phyloP scores from a whole-genome alignment of 30 jellyfish, hydroid and myxozoan species.

The Hydractinia echinata region DNA sequence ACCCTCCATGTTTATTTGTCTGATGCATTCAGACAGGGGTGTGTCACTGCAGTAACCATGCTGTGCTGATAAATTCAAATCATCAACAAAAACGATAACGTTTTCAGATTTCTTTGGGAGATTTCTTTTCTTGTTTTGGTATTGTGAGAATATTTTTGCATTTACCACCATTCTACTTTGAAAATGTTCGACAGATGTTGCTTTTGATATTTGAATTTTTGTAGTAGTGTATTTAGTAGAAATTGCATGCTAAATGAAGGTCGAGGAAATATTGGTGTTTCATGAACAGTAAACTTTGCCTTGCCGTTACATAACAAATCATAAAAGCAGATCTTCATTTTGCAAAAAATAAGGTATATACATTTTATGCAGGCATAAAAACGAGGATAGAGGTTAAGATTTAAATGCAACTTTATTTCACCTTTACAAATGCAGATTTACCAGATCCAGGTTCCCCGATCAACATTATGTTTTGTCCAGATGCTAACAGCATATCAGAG shows the following conservation, averaged over 20 bases:
- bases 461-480: constrained; percentile 43
- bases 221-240: constrained; percentile 8
- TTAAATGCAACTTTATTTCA: background rate
- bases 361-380: too few relatives aligned
- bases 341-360: too few relatives aligned
- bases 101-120: constrained; percentile 28
- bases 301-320: too few relatives aligned
- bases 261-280: too few relatives aligned
- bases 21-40: constrained; percentile 56
- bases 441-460: constrained; percentile 72
- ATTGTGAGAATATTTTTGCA: background rate
- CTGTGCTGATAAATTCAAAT: constrained; percentile 33
- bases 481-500: constrained; percentile 49
- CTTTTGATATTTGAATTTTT: constrained; percentile 20
- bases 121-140: background rate
- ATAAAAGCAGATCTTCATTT: too few relatives aligned
- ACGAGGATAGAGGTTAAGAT: too few relatives aligned
- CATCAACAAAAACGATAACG: constrained; percentile 54
- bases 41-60: background rate
- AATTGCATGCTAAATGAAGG: constrained; percentile 21
- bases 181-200: constrained; percentile 24
- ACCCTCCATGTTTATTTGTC: constrained; percentile 70
- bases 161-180: constrained; percentile 31
- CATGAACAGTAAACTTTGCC: too few relatives aligned
- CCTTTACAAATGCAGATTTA: constrained; percentile 70